Conservation (phyloP, 30 jellyfish, hydroid and myxozoan genomes). For the Clytia hemisphaerica region DNA sequence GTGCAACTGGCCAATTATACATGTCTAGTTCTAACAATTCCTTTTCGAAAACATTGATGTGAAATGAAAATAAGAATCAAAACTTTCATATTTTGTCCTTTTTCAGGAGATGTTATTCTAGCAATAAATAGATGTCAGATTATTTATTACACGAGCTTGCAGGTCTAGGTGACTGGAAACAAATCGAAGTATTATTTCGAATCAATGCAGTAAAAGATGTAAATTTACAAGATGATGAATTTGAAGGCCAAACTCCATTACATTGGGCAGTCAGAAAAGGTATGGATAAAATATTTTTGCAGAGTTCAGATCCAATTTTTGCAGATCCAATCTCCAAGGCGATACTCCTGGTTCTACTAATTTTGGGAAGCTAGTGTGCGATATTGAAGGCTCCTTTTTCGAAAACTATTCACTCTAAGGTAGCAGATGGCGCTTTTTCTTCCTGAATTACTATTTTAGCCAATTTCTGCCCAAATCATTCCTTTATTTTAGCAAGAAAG, state of each 20-base stretch:
- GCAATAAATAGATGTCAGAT: conserved; percentile 21
- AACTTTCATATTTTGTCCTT: background rate
- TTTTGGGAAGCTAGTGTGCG: too few relatives aligned
- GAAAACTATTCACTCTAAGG: too few relatives aligned
- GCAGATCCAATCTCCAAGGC: too few relatives aligned
- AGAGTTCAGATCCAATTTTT: background rate
- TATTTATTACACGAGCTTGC: conserved; percentile 71
- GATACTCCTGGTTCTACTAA: too few relatives aligned
- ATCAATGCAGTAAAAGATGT: conserved; percentile 24
- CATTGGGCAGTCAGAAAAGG: conserved; percentile 85
- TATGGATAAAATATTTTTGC: background rate
- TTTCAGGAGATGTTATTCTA: background rate
- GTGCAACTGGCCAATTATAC: too few relatives aligned
- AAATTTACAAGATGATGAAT: conserved; percentile 58
- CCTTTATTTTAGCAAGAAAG: too few relatives aligned
- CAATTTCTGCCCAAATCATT: too few relatives aligned
- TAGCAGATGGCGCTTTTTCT: too few relatives aligned
- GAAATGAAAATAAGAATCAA: background rate
- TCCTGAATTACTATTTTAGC: too few relatives aligned
- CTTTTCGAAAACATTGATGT: background rate
- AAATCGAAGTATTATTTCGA: conserved; percentile 37
- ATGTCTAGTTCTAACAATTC: background rate
- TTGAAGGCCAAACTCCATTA: conserved; percentile 53
- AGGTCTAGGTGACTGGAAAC: conserved; percentile 57
- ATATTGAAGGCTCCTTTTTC: too few relatives aligned